Evolutionary conservation across 1,140 invertebrate species (phyloP), one percentile per base, ranked within the genome.

Genomic region (Drosophila equinoxialis): DNA sequence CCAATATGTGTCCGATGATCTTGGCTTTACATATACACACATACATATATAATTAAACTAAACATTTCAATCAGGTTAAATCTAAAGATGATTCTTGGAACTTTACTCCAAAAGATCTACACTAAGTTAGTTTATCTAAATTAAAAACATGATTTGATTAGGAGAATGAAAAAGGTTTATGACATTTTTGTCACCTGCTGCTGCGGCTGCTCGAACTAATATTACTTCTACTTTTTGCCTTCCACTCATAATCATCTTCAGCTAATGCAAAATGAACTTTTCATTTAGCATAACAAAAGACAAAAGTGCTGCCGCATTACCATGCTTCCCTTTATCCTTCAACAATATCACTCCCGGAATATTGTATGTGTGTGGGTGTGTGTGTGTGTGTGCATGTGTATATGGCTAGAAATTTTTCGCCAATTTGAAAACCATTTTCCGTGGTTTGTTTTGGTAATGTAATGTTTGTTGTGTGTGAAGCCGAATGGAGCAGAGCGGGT

Each of bases 371-470:
- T 51, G 17, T 11, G 17, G 20, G 17, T 48, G 13, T 48, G 6
- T 26, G 23, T 26, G 23, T 3, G 23, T 26, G 23, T 26, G 23
- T 26, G 23, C 23, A 3, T 51, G 11, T 23, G 17, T 8, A 51
- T 23, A 51, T 51, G 45, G 45, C 45, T 51, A 51, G 45, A 51
- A 51, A 51, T 51, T 51, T 51, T 51, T 51, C 45, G 45, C 45
- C 45, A 51, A 60, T 69, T 76, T 60, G 14, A 48, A 30, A 35
- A 41, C 55, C 68, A 51, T 65, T 55, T 63, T 70, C 51, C 54
- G 61, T 70, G 76, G 64, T 77, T 79, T 86, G 82, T 86, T 87
- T 86, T 87, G 45, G 83, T 79, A 87, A 87, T 79, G 83, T 86
- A 87, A 86, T 86, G 83, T 83, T 87, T 86, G 82, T 86, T 82